A percentile compares a stretch with the other conserved stretches of the same genome.
Conservation (phyloP, 2,888 invertebrate species). For the Parapristionchus giblindavisi region DNA sequence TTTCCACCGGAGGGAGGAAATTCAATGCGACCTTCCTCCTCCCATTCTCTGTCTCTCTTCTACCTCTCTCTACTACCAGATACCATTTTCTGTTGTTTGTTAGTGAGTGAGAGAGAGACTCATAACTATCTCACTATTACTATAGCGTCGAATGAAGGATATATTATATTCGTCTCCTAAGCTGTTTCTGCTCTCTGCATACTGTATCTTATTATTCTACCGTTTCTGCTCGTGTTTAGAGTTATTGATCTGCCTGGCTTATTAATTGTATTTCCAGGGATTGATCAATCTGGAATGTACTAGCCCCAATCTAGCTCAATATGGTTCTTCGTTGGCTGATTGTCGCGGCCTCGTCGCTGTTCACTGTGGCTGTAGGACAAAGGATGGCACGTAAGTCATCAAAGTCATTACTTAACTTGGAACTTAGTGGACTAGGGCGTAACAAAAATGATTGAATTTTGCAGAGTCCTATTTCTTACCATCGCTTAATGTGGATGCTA, state of each 20-base stretch:
- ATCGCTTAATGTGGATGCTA: conserved; percentile 47
- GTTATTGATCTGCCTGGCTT: neutral
- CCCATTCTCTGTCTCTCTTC: neutral
- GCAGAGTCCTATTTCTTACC: conserved; percentile 57
- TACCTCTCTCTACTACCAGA: neutral
- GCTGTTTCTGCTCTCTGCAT: neutral
- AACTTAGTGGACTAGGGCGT: neutral
- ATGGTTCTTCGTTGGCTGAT: neutral
- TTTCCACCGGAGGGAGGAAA: neutral
- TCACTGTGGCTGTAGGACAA: neutral
- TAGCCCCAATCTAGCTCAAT: neutral
- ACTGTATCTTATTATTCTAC: too few relatives aligned
- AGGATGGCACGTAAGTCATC: conserved; percentile 10
- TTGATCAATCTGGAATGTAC: conserved; percentile 27
- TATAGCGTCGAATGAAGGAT: neutral
- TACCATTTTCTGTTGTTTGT: neutral
- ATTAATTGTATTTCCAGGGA: neutral
- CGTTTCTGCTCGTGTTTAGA: neutral
- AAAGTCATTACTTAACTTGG: neutral
- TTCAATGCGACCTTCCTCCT: neutral
- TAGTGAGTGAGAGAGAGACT: neutral
- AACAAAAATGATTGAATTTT: conserved; percentile 13
- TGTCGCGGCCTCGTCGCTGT: neutral
- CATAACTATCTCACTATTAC: neutral
- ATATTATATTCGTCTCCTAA: neutral